phyloP scores from a whole-genome alignment of 2,797 vertebrate species.

The Eulemur mongoz region DNA sequence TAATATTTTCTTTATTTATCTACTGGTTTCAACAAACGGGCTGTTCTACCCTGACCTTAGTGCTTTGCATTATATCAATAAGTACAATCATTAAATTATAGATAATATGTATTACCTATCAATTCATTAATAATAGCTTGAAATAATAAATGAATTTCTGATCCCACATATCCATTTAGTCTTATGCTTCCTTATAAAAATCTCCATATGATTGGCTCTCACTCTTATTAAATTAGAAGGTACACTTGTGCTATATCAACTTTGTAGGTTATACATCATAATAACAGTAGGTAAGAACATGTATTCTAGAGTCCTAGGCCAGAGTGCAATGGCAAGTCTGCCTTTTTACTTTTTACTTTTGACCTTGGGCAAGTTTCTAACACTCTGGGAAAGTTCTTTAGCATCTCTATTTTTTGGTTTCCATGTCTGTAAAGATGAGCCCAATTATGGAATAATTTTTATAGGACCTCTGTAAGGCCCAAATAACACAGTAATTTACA shows the following conservation, averaged over 20 bases:
- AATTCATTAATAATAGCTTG: neutral
- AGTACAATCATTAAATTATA: neutral
- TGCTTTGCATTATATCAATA: neutral
- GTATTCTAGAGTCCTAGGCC: neutral
- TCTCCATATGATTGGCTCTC: neutral
- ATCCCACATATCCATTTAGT: neutral
- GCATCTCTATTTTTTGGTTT: neutral
- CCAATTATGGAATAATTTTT: neutral
- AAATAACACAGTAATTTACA: neutral
- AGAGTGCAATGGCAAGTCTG: neutral
- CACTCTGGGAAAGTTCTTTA: neutral
- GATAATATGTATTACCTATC: neutral
- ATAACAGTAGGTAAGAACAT: neutral
- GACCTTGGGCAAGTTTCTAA: neutral
- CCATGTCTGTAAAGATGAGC: neutral
- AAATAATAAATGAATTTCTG: neutral
- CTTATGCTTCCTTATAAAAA: neutral
- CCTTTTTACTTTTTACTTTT: neutral
- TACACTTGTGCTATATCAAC: neutral
- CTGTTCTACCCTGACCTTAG: neutral
- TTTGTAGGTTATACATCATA: neutral
- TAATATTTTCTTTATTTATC: neutral
- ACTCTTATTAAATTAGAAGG: neutral
- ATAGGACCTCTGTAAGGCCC: neutral
- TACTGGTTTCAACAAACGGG: neutral